Base-by-base conservation (phyloP, 2,888 invertebrate species). In the Tyria jacobaeae region DNA sequence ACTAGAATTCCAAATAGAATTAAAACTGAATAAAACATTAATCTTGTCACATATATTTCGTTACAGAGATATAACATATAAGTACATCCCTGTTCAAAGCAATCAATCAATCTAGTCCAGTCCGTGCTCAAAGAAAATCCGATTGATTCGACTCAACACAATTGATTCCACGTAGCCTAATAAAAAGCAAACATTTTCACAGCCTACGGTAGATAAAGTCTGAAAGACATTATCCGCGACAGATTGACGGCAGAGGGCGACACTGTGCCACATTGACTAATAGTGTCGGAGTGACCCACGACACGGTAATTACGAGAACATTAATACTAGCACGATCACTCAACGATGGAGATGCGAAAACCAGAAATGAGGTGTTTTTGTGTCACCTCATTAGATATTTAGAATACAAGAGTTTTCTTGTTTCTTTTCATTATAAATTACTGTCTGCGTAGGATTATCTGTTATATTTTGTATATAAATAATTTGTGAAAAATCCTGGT, bases 201-300 rank as follows among this genome's bases (percentile, higher is more conserved):
- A 59, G 52, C 61, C 31, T 39, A 57, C 47, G 15, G 44, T 35
- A 47, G 55, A 64, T 63, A 64, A 57, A 58, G 59, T 60, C 64
- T 69, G 75, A 75, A 74, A 75, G 75, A 76, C 77, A 77, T 77
- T 71, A 69, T 60, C 58, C 35, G 47, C 60, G 71, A 74, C 77
- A 74, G 71, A 75, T 75, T 74, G 78, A 66, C 66, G 64, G 57
- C 53, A 59, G 52, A 54, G 49, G 75, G 75, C 69, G 49, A 37
- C 17, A 44, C 56, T 56, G 56, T 62, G 77, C 64, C 71, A 59
- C 69, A 31, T 47, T 75, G 71, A 75, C 64, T 69, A 75, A 75
- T 75, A 66, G 69, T 69, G 48, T 21, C 50, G 25, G 60, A 60
- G 56, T 74, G 71, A 69, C 75, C 77, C 68, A 59, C 52, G 69